Evolutionary conservation across 1,140 invertebrate genomes (phyloP), one percentile per base, ranked within the genome.

Genomic region (Aricia agestis): DNA sequence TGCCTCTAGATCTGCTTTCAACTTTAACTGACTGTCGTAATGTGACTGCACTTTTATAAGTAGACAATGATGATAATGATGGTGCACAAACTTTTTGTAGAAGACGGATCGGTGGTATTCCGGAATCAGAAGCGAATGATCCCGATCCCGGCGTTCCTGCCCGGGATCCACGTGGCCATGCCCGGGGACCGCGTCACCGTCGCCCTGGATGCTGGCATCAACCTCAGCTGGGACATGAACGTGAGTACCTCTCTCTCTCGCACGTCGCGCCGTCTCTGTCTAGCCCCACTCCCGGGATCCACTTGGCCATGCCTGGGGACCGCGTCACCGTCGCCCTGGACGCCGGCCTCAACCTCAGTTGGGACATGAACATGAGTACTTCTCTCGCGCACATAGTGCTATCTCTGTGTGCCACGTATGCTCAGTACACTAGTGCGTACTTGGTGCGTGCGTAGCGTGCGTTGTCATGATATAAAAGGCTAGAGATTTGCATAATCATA

Each of bases 201-300:
- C 10, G 92, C 93, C 58, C 83, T 96, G 31, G 96, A 96, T 15
- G 81, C 95, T 4, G 96, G 96, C 0, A 85, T 96, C 6, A 93
- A 93, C 18, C 72, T 98, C n/a, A 95, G 95, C 77, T 98, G 97
- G 97, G 94, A 96, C 76, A 92, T 87, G 25, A 82, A 90, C 68
- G 91, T 92, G 77, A 84, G 82, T 81, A 65, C 59, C 7, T 45
- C n/a, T 9, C 25, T 9, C 25, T 11, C 5, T 52, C 13, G 45
- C 45, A 52, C 31, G 61, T 36, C 66, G n/a, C 68, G 69, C 45
- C 45, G 45, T 52, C 45, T 52, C 45, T 52, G 11, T 52, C 45
- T 52, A 36, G 36, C 6, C 9, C 36, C 36, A 9, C 36, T 9
- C 93, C 94, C 72, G 95, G 94, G 58, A 86, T 96, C 74, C 93